Evolutionary conservation across 2,113 vertebrate species (phyloP).

Genomic region (Egretta garzetta): DNA sequence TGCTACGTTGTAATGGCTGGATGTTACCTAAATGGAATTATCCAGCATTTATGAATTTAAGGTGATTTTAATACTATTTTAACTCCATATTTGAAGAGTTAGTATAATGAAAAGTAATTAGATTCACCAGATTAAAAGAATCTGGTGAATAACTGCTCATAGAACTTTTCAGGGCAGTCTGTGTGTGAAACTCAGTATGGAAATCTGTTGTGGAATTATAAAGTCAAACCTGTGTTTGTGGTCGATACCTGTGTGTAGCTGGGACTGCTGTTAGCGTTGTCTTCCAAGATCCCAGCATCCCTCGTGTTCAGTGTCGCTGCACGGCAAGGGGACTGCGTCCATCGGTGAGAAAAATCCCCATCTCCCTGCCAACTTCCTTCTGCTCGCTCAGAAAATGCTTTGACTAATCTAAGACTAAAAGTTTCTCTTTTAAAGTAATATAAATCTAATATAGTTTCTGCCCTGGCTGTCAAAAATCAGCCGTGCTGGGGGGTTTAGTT

Average conservation of each 20-base stretch:
- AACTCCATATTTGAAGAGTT: background rate
- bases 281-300: background rate
- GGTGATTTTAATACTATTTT: background rate
- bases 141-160: background rate
- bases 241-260: background rate
- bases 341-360: background rate
- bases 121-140: background rate
- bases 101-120: background rate
- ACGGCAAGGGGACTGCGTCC: background rate
- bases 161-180: background rate
- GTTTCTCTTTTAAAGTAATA: background rate
- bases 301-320: background rate
- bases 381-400: background rate
- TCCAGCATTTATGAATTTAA: background rate
- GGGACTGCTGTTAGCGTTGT: background rate
- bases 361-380: background rate
- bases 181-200: background rate
- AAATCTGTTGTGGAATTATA: background rate
- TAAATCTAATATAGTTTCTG: background rate
- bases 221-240: background rate
- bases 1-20: background rate
- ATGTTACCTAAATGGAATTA: background rate
- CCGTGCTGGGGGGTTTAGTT: background rate
- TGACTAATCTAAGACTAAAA: background rate
- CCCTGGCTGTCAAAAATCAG: background rate